Conservation (phyloP, 2,888 invertebrate species). For the Crocallis elinguaria region DNA sequence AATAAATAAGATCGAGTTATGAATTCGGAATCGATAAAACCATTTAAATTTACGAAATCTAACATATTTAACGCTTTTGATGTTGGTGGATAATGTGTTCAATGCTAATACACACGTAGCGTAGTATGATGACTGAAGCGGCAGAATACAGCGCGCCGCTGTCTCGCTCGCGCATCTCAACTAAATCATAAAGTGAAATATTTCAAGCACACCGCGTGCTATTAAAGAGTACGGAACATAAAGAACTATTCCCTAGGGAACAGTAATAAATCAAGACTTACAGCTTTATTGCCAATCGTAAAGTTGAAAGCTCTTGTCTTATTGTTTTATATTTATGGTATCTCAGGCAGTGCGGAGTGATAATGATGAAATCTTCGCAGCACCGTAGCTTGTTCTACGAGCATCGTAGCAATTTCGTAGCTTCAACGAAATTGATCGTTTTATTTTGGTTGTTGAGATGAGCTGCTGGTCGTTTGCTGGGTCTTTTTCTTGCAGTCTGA, state of each 20-base stretch:
- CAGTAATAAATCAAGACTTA: constrained; percentile 47
- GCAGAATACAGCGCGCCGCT: too few species aligned
- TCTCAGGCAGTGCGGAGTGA: constrained; percentile 29
- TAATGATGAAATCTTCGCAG: constrained; percentile 35
- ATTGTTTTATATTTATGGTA: constrained; percentile 38
- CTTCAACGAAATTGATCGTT: not conserved
- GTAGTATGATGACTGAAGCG: too few species aligned
- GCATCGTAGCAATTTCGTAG: constrained; percentile 9
- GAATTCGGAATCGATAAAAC: too few species aligned
- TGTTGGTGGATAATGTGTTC: too few species aligned
- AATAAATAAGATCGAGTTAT: too few species aligned
- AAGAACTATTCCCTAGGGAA: constrained; percentile 41
- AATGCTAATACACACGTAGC: too few species aligned
- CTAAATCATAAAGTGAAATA: constrained; percentile 5
- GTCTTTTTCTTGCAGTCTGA: too few species aligned
- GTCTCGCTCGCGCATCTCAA: too few species aligned
- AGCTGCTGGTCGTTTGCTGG: too few species aligned
- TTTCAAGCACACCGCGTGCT: constrained; percentile 20
- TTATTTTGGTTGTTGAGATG: too few species aligned
- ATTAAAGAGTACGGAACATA: constrained; percentile 30
- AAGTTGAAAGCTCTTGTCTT: constrained; percentile 48
- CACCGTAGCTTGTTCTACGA: constrained; percentile 4
- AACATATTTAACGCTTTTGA: too few species aligned
- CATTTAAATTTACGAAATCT: too few species aligned
- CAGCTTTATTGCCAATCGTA: constrained; percentile 51